Conservation (phyloP, 1,140 invertebrate species). For the Drosophila cardini region DNA sequence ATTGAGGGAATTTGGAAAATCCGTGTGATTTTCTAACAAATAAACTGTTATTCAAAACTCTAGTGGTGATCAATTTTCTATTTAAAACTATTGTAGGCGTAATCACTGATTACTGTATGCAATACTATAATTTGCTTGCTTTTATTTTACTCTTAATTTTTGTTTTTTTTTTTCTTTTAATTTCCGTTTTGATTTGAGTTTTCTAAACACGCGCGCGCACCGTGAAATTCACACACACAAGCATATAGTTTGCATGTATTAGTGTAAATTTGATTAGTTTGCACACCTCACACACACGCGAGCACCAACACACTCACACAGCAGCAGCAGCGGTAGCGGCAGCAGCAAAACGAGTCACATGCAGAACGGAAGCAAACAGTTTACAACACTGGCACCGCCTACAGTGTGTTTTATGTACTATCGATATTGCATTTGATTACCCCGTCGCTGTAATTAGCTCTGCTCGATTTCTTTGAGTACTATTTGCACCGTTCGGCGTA, state of each 20-base stretch:
- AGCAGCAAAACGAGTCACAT: conserved; percentile 1
- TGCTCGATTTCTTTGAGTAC: conserved; percentile 20
- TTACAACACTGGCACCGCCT: conserved; percentile 29
- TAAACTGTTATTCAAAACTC: conserved; percentile 14
- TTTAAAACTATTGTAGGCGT: conserved; percentile 44
- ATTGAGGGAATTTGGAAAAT: too few relatives aligned
- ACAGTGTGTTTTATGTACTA: conserved; percentile 24
- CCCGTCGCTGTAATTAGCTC: conserved; percentile 22
- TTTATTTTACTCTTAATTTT: conserved; percentile 52
- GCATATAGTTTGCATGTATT: conserved; percentile 9
- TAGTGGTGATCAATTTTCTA: not conserved
- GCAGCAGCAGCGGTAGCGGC: too few relatives aligned
- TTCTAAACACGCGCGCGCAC: conserved; percentile 74
- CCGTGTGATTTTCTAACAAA: too few relatives aligned
- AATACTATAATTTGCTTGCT: conserved; percentile 42
- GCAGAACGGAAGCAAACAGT: conserved; percentile 8
- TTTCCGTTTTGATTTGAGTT: conserved; percentile 71
- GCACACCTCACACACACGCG: conserved; percentile 44
- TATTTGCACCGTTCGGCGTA: conserved; percentile 66
- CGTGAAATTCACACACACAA: conserved; percentile 40
- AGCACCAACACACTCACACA: conserved; percentile 9
- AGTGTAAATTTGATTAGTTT: conserved; percentile 18
- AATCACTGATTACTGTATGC: conserved; percentile 63
- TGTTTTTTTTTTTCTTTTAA: conserved; percentile 44
- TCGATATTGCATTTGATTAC: conserved; percentile 44